These are phyloP conservation scores for Ethmia dodecea DNA, from an alignment of 2,888 invertebrate genomes.

Conservation along the genomic window DNA sequence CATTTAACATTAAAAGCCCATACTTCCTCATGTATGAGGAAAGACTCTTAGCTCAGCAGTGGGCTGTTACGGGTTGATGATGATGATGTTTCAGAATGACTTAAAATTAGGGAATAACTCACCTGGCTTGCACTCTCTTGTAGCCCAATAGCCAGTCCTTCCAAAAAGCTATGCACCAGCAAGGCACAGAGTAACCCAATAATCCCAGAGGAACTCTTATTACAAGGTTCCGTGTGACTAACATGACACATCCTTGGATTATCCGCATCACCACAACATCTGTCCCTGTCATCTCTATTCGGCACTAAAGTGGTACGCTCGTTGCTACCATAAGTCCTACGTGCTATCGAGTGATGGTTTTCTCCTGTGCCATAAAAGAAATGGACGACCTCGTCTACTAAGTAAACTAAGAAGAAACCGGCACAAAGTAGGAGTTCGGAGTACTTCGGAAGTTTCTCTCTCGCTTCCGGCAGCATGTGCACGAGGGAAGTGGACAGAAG, in stretches of 20 bases:
- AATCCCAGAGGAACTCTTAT: conserved; percentile 78
- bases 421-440: conserved; percentile 81
- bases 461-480: conserved; percentile 89
- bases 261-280: conserved; percentile 48
- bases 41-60: too few relatives aligned
- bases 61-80: too few relatives aligned
- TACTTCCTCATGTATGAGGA: too few relatives aligned
- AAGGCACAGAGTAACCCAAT: conserved; percentile 84
- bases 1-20: too few relatives aligned
- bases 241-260: conserved; percentile 79
- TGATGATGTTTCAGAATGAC: too few relatives aligned
- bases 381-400: conserved; percentile 85
- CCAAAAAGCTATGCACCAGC: conserved; percentile 86
- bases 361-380: conserved; percentile 71
- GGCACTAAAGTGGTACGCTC: conserved; percentile 45
- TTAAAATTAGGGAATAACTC: too few relatives aligned
- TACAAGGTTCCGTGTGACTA: conserved; percentile 81
- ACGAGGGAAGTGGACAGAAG: conserved; percentile 85
- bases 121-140: conserved; percentile 82
- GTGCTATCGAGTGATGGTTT: conserved; percentile 20
- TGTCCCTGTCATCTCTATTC: conserved; percentile 35
- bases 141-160: conserved; percentile 89
- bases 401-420: conserved; percentile 85
- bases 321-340: conserved; percentile 32
- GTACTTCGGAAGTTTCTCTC: conserved; percentile 75